Percentiles rank a stretch among this genome's conserved stretches.
Evolutionary conservation across 2,888 invertebrate species (phyloP).

Genomic region (Caenorhabditis panamensis): DNA sequence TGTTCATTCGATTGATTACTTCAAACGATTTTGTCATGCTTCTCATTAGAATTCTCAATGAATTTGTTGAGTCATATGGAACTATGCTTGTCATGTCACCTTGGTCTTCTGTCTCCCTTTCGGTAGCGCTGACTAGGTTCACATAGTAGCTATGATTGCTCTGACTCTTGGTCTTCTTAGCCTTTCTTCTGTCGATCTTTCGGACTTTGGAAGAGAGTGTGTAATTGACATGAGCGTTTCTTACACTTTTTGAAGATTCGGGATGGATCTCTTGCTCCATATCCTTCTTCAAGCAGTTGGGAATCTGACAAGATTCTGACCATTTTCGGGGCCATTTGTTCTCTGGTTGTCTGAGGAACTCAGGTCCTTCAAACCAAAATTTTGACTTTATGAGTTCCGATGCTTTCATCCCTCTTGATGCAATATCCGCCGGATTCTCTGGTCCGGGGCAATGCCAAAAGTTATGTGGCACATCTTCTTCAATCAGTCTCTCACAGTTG

Average conservation of each 20-base stretch:
- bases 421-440: neutral
- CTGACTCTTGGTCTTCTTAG: neutral
- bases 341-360: neutral
- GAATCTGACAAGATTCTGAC: neutral
- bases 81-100: neutral
- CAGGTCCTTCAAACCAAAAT: neutral
- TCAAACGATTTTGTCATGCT: neutral
- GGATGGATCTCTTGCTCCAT: no score
- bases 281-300: no score
- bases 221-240: neutral
- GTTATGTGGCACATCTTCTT: neutral
- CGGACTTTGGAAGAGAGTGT: no score
- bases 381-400: neutral
- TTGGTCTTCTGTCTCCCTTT: neutral
- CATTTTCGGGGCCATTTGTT: neutral
- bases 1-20: neutral
- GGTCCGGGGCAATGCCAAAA: neutral
- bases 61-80: neutral
- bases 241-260: neutral
- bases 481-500: neutral
- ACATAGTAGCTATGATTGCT: neutral
- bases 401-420: neutral
- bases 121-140: neutral
- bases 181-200: neutral
- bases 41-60: neutral